Conservation (phyloP, 1,140 invertebrate genomes). For the Galleria mellonella region DNA sequence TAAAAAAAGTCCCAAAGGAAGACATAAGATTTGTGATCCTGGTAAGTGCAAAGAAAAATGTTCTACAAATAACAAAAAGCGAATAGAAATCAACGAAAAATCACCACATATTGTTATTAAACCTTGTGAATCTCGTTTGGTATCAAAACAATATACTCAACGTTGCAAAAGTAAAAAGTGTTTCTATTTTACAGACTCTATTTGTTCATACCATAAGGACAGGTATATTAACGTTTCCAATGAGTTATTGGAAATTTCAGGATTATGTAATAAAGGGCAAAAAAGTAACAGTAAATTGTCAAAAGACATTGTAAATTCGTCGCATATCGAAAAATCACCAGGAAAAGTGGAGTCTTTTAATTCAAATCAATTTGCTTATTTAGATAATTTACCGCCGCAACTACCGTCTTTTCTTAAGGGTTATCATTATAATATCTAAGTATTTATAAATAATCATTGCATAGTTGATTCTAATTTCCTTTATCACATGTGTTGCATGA, state of each 20-base stretch:
- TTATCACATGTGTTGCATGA: no score
- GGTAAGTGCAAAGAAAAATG: neutral
- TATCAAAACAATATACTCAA: neutral
- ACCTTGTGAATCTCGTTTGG: conserved; percentile 6
- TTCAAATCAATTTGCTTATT: conserved; percentile 1
- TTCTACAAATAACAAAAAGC: neutral
- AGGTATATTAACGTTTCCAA: conserved; percentile 25
- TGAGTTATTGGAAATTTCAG: conserved; percentile 28
- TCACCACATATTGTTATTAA: conserved; percentile 23
- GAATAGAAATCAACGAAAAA: neutral
- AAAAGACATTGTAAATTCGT: neutral
- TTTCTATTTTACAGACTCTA: conserved; percentile 16
- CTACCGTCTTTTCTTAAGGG: conserved; percentile 26
- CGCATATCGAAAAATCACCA: no score
- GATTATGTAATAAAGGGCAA: conserved; percentile 11
- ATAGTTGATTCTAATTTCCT: no score
- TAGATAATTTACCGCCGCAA: conserved; percentile 41
- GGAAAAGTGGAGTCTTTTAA: neutral
- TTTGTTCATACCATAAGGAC: conserved; percentile 24
- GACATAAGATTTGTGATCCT: conserved; percentile 10
- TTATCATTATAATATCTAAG: no score
- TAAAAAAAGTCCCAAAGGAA: no score
- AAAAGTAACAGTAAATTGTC: neutral
- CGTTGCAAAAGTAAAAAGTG: conserved; percentile 6
- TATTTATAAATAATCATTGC: no score